These are phyloP conservation scores for Lapara coniferarum DNA, from an alignment of 2,888 invertebrate genomes.

Conservation along the genomic window DNA sequence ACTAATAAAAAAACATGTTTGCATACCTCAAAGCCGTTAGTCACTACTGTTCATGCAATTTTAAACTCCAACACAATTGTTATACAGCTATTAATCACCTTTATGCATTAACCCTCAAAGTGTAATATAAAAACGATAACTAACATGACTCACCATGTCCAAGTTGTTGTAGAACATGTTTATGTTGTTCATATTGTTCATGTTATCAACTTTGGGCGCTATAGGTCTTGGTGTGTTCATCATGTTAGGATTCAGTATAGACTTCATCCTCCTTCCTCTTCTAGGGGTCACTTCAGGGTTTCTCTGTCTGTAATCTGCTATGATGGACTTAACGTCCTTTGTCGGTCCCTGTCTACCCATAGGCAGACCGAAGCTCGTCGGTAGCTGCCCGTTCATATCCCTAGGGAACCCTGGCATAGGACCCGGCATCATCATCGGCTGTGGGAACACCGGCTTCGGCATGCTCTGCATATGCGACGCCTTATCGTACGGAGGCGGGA, in stretches of 20 bases:
- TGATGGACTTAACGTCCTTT: constrained; percentile 92
- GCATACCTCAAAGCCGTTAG: no score
- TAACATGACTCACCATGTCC: constrained; percentile 71
- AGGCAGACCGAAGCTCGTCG: constrained; percentile 75
- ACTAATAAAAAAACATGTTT: no score
- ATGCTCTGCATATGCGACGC: constrained; percentile 72
- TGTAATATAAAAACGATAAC: no score
- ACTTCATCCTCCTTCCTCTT: constrained; percentile 86
- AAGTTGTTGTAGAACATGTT: constrained; percentile 78
- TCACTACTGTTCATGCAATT: no score
- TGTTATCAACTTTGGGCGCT: constrained; percentile 69
- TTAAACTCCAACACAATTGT: no score
- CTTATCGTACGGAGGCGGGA: constrained; percentile 78
- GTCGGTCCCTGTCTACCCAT: constrained; percentile 89
- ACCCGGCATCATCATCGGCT: constrained; percentile 73
- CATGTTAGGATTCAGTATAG: constrained; percentile 75
- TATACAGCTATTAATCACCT: no score
- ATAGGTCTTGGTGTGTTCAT: constrained; percentile 73
- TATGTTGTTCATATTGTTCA: constrained; percentile 61
- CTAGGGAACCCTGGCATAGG: constrained; percentile 70
- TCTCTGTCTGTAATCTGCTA: constrained; percentile 90
- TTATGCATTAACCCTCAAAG: no score
- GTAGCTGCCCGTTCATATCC: constrained; percentile 84
- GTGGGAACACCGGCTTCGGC: constrained; percentile 74
- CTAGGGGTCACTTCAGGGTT: constrained; percentile 89